Conservation (phyloP, 2,888 invertebrate species). For the Pantelozetes paolii region DNA sequence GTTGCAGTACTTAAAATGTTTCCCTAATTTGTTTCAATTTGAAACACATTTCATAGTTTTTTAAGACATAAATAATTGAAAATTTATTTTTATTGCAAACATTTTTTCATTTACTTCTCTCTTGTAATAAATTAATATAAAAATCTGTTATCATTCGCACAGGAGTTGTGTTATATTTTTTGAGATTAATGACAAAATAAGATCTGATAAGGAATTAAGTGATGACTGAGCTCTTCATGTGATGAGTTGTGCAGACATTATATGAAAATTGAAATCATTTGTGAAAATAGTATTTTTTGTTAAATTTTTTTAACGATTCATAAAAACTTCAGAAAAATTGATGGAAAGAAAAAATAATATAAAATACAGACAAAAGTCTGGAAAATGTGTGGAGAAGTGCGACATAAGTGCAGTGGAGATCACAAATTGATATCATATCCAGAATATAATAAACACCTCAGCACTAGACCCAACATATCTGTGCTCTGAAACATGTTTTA, state of each 20-base stretch:
- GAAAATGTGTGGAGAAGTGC: background rate
- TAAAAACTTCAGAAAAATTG: background rate
- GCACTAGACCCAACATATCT: background rate
- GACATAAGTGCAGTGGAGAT: constrained; percentile 13
- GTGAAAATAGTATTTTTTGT: background rate
- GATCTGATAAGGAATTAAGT: background rate
- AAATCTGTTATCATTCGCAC: no score
- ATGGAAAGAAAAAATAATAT: background rate
- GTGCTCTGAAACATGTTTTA: constrained; percentile 19
- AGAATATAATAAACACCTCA: constrained; percentile 16
- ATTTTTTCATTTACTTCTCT: no score
- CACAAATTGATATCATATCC: background rate
- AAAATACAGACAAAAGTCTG: background rate
- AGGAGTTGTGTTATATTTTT: no score
- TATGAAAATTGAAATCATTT: background rate
- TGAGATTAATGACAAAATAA: background rate
- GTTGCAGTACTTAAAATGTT: no score
- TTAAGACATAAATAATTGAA: no score
- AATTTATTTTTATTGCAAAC: no score
- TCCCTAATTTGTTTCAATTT: no score
- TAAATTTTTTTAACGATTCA: background rate
- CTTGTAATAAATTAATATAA: no score
- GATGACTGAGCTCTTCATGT: background rate
- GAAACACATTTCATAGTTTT: no score
- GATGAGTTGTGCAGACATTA: background rate